Conservation (phyloP, 2,888 invertebrate genomes). For the Onthophagus sagittarius region DNA sequence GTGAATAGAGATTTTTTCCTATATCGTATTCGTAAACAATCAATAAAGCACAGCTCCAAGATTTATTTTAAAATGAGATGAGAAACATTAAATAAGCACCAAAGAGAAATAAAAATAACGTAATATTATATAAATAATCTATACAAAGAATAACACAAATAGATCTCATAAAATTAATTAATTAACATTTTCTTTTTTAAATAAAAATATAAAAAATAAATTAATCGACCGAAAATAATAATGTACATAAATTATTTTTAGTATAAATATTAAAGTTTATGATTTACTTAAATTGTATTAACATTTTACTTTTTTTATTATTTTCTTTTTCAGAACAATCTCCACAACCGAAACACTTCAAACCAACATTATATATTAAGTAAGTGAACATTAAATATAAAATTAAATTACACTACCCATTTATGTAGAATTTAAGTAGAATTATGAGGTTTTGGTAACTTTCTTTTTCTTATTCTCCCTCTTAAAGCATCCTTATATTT, state of each 20-base stretch:
- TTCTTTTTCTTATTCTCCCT: conserved; percentile 33
- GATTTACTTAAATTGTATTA: neutral
- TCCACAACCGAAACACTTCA: neutral
- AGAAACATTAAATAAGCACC: neutral
- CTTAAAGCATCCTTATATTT: conserved; percentile 59
- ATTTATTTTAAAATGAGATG: neutral
- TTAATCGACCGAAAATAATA: neutral
- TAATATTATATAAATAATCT: neutral
- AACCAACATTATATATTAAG: neutral
- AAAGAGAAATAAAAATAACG: neutral
- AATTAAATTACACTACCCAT: conserved; percentile 23
- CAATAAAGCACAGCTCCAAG: neutral
- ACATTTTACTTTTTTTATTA: neutral
- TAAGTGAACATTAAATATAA: conserved; percentile 5
- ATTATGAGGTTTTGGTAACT: conserved; percentile 16
- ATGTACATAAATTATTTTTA: neutral
- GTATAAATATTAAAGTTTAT: neutral
- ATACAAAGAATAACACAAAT: neutral
- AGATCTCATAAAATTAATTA: neutral
- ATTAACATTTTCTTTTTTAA: neutral
- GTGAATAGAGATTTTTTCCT: neutral
- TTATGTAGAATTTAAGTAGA: conserved; percentile 13
- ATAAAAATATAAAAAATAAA: neutral
- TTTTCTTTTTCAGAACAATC: neutral
- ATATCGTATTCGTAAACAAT: neutral